Base-by-base conservation (phyloP, 2,113 vertebrate genomes). In the Prinia subflava region DNA sequence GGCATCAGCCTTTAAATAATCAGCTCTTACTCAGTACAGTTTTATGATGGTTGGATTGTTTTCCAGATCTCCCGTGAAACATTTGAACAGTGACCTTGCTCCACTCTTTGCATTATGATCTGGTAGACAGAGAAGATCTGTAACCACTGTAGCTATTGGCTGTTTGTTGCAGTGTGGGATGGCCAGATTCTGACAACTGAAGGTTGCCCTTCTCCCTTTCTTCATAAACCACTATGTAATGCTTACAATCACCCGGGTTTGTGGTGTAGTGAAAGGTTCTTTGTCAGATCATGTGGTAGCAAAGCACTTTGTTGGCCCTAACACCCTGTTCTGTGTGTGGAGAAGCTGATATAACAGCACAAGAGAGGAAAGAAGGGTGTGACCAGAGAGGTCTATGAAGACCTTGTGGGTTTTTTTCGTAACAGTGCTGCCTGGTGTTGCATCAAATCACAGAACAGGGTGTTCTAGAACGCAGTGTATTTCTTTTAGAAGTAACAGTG, bases 291-390 rank as follows among this genome's bases (percentile, higher is more conserved):
- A 31, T 62, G 21, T 35, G 60, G 55, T 50, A 46, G 56, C 4
- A 13, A 44, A 74, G 21, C 2, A 2, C 25, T 68, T 19, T 24
- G 30, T 31, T 44, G 11, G 41, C 49, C 41, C 74, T 60, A 30
- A 52, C n/a, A 28, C 39, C 6, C 14, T 2, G 0, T 30, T 47
- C 17, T 35, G 50, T 0, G 0, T 39, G 63, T 65, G 50, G 33
- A 74, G 67, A 47, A 70, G 13, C 37, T 50, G 62, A 12, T 50
- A 9, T 0, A 2, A 27, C 16, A n/a, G 16, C 30, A 33, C 2
- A 8, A 21, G 52, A 39, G 47, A 33, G 50, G 30, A 35, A 88
- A 70, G 80, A 39, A 33, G 35, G 13, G 15, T 79, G 33, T 47
- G 27, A 65, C 23, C 7, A 0, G 23, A 73, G 42, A 62, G 7